These are phyloP conservation scores for Chloropsis cyanopogon DNA, from an alignment of 2,113 vertebrate genomes.

Conservation along the genomic window DNA sequence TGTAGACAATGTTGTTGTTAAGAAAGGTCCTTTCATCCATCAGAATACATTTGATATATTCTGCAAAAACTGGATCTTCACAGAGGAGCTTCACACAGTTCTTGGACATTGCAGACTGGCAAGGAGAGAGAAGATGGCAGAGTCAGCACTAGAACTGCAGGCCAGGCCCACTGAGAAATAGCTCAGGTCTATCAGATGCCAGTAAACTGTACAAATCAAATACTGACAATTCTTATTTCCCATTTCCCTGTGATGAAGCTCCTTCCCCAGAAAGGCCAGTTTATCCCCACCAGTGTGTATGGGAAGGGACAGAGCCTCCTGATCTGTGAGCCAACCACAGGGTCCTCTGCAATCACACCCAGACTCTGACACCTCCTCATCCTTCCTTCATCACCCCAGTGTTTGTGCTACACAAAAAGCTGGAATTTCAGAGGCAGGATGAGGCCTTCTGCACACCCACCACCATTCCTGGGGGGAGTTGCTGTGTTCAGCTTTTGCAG, in stretches of 20 bases:
- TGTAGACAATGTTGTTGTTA: slow-evolving; percentile 92
- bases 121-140: neutral
- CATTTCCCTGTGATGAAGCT: neutral
- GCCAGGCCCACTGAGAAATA: neutral
- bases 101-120: slow-evolving; percentile 89
- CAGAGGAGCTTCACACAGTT: slow-evolving; percentile 96
- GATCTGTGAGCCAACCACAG: neutral
- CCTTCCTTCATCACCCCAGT: neutral
- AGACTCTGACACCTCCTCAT: neutral
- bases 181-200: neutral
- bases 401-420: neutral
- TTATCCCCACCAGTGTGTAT: rapidly evolving
- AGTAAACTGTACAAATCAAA: neutral
- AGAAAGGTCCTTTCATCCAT: slow-evolving; percentile 97
- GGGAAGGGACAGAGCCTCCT: neutral
- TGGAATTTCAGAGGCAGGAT: neutral
- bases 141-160: neutral
- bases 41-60: slow-evolving; percentile 97
- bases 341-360: neutral
- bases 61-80: slow-evolving; percentile 95
- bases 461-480: rapidly evolving
- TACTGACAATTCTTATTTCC: neutral
- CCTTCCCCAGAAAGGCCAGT: neutral
- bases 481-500: neutral
- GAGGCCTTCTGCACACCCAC: neutral